Evolutionary conservation across 1,140 invertebrate genomes (phyloP).

Genomic region (Armadillidium nasatum): DNA sequence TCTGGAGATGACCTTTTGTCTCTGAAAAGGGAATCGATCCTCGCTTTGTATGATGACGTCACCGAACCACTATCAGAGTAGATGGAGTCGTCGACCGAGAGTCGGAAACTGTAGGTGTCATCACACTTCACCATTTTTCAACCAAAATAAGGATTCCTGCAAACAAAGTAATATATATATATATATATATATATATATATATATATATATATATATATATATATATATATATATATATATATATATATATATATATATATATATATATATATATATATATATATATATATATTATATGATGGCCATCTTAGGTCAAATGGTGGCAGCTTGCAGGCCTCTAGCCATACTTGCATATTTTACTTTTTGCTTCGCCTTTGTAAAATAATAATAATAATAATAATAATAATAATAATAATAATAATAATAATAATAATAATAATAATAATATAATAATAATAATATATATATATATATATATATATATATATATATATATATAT

Average conservation of each 20-base stretch:
- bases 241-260: background rate
- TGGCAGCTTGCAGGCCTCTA: no score
- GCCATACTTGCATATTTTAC: no score
- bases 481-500: no score
- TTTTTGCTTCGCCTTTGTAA: no score
- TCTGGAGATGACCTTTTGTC: conserved; percentile 54
- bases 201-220: background rate
- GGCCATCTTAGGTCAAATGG: no score
- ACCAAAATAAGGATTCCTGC: background rate
- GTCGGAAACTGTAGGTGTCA: conserved; percentile 43
- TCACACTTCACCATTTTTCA: conserved; percentile 36
- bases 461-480: no score
- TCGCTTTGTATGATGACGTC: conserved; percentile 66
- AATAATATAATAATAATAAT: no score
- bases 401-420: no score
- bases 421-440: no score
- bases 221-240: background rate
- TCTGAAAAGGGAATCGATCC: conserved; percentile 75
- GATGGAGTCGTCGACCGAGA: conserved; percentile 30
- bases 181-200: background rate
- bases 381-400: no score
- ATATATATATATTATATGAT: background rate
- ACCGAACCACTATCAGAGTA: conserved; percentile 45
- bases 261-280: background rate
- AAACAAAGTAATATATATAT: background rate